Evolutionary conservation across 1,140 invertebrate species (phyloP).

Genomic region (Nasonia giraulti): DNA sequence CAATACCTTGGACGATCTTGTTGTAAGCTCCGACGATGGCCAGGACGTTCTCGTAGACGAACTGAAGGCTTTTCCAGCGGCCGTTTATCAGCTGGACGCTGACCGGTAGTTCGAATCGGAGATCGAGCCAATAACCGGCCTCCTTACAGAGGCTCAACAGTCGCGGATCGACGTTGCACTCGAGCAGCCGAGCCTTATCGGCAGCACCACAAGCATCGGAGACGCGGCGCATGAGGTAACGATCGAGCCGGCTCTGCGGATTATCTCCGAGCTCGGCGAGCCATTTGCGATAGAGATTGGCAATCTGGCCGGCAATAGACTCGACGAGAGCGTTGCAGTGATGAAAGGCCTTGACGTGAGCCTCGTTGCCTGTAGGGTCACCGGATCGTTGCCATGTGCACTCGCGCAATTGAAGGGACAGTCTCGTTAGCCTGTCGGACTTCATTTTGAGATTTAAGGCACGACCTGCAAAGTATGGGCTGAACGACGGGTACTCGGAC

Average conservation of each 20-base stretch:
- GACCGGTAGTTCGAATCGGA: slow-evolving; percentile 79
- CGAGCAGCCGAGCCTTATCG: slow-evolving; percentile 76
- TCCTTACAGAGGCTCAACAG: slow-evolving; percentile 80
- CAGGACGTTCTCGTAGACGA: slow-evolving; percentile 83
- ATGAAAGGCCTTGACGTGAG: not conserved
- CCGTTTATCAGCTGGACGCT: slow-evolving; percentile 75
- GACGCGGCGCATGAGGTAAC: slow-evolving; percentile 82
- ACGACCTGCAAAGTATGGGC: slow-evolving; percentile 83
- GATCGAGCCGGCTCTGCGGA: slow-evolving; percentile 78
- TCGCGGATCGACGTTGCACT: slow-evolving; percentile 84
- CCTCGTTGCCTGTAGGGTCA: not conserved
- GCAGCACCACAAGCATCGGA: slow-evolving; percentile 65
- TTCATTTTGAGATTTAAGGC: slow-evolving; percentile 80
- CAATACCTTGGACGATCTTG: slow-evolving; percentile 78
- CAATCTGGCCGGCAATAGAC: slow-evolving; percentile 73
- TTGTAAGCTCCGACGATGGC: slow-evolving; percentile 88
- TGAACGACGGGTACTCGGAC: slow-evolving; percentile 77
- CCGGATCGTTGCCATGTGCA: not conserved
- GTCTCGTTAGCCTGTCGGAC: slow-evolving; percentile 75
- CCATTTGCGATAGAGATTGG: slow-evolving; percentile 80
- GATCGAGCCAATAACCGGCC: slow-evolving; percentile 80
- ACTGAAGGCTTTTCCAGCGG: slow-evolving; percentile 79
- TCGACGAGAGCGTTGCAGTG: slow-evolving; percentile 3
- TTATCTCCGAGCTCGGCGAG: slow-evolving; percentile 76
- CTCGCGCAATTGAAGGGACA: not conserved